Conservation (phyloP, 2,113 vertebrate species). For the Plestiodon gilberti region DNA sequence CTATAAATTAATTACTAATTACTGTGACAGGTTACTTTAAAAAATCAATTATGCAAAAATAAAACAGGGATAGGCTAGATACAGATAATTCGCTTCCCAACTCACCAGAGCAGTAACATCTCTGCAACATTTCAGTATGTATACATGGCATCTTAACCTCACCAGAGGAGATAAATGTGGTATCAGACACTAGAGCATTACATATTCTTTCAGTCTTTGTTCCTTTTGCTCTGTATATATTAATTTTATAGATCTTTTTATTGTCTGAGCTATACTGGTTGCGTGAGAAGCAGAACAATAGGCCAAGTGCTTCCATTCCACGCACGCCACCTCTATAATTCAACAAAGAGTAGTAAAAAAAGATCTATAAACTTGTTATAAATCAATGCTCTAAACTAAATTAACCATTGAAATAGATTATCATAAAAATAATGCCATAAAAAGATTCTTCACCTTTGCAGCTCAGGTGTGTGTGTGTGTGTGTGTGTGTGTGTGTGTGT, state of each 20-base stretch:
- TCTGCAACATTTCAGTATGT: conserved; percentile 62
- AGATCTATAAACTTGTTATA: conserved; percentile 82
- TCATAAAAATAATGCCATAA: conserved; percentile 80
- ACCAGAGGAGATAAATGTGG: conserved; percentile 72
- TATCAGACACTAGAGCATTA: conserved; percentile 73
- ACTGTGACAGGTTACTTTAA: not conserved
- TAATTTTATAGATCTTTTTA: conserved; percentile 87
- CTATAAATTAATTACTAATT: not conserved
- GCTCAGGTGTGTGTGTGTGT: not conserved
- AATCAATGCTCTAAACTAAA: conserved; percentile 81
- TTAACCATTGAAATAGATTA: conserved; percentile 81
- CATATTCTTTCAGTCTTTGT: conserved; percentile 77
- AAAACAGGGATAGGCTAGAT: conserved; percentile 43
- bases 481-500: not conserved
- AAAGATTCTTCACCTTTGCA: conserved; percentile 78
- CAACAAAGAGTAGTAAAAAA: conserved; percentile 76
- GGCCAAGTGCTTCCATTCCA: conserved; percentile 82
- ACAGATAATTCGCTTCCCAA: conserved; percentile 50
- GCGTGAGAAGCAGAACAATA: conserved; percentile 85
- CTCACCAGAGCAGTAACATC: conserved; percentile 47
- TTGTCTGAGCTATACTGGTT: conserved; percentile 80
- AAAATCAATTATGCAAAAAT: conserved; percentile 38
- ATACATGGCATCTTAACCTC: conserved; percentile 73
- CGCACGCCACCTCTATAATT: conserved; percentile 81
- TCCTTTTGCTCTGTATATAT: conserved; percentile 80